phyloP scores from a whole-genome alignment of 1,140 invertebrate species.

The Heliothis virescens region DNA sequence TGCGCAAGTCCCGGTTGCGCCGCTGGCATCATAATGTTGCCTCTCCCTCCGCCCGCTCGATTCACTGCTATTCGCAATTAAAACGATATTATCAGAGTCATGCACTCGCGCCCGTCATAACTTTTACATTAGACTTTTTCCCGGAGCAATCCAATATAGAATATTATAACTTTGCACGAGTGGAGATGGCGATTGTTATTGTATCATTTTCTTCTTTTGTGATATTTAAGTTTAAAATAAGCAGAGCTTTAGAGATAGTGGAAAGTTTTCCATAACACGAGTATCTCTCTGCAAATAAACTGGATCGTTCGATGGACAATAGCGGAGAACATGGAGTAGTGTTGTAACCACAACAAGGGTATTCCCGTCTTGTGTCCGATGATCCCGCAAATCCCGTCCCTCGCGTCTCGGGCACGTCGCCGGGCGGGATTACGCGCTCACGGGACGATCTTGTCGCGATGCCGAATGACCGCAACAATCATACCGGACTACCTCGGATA shows the following conservation, averaged over 20 bases:
- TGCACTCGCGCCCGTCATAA: conserved; percentile 57
- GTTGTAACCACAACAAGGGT: conserved; percentile 69
- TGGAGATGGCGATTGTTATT: conserved; percentile 26
- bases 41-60: conserved; percentile 49
- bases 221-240: conserved; percentile 18
- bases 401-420: conserved; percentile 72
- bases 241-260: not conserved
- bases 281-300: conserved; percentile 36
- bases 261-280: conserved; percentile 27
- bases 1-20: conserved; percentile 60
- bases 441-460: conserved; percentile 63
- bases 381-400: conserved; percentile 75
- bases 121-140: conserved; percentile 54
- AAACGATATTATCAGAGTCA: conserved; percentile 72
- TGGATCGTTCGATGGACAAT: conserved; percentile 42
- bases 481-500: conserved; percentile 53
- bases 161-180: conserved; percentile 39
- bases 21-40: conserved; percentile 68
- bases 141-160: conserved; percentile 37
- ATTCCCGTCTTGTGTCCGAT: conserved; percentile 71
- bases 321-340: conserved; percentile 36
- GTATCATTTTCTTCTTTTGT: conserved; percentile 10
- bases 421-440: conserved; percentile 71
- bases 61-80: conserved; percentile 68
- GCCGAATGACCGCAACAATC: conserved; percentile 67